Percentiles rank a stretch among this genome's conserved stretches.
Evolutionary conservation across 2,797 vertebrate genomes (phyloP).

Genomic region (Gallirallus australis): DNA sequence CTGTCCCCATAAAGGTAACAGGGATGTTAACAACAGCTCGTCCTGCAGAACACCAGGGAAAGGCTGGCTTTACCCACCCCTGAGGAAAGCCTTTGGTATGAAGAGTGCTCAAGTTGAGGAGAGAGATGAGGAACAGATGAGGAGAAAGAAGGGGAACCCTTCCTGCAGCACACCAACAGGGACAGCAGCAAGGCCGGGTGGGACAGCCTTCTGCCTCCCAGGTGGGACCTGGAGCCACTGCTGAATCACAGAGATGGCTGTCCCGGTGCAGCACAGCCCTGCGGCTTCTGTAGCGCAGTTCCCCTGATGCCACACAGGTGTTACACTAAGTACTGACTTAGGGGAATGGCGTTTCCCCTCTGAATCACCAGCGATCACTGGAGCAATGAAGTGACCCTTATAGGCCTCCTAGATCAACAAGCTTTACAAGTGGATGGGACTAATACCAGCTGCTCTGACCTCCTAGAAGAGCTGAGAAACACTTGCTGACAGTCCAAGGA

Average conservation of each 20-base stretch:
- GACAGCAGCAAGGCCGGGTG: neutral
- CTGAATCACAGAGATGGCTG: neutral
- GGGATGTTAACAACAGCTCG: neutral
- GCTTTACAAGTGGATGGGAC: neutral
- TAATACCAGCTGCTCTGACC: neutral
- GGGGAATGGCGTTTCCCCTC: neutral
- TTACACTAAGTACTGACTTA: neutral
- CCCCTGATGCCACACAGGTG: neutral
- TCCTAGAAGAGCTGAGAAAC: neutral
- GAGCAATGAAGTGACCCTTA: neutral
- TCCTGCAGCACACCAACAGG: neutral
- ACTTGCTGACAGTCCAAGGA: neutral
- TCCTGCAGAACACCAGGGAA: neutral
- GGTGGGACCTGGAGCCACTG: neutral
- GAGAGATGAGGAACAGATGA: neutral
- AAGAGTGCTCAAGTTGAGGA: too few species aligned
- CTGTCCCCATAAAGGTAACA: neutral
- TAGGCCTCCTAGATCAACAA: neutral
- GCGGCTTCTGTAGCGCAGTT: neutral
- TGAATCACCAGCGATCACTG: neutral
- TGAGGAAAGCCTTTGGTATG: too few species aligned
- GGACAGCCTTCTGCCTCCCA: neutral
- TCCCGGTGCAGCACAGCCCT: neutral
- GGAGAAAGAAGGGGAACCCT: neutral
- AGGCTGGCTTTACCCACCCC: neutral